Evolutionary conservation across 2,888 invertebrate genomes (phyloP).

Genomic region (Gastrophysa polygoni): DNA sequence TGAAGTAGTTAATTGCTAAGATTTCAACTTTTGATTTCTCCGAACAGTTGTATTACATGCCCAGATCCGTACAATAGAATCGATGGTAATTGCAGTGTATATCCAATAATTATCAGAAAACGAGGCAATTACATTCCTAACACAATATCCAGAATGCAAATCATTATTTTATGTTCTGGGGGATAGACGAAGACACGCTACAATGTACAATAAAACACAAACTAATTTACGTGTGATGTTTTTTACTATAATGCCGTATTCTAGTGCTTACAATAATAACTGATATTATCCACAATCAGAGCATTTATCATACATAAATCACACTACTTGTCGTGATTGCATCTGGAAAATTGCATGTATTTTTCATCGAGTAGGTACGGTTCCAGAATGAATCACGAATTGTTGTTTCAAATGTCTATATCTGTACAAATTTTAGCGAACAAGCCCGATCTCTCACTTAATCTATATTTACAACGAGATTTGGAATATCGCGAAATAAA

Average conservation of each 20-base stretch:
- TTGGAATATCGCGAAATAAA: background rate
- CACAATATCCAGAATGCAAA: slow-evolving; percentile 17
- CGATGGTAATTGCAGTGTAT: slow-evolving; percentile 3
- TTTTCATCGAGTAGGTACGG: slow-evolving; percentile 40
- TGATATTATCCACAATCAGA: slow-evolving; percentile 56
- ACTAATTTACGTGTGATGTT: slow-evolving; percentile 48
- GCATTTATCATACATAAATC: slow-evolving; percentile 55
- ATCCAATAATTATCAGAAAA: slow-evolving; percentile 15
- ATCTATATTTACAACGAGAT: background rate
- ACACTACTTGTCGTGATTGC: slow-evolving; percentile 52
- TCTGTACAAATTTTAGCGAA: slow-evolving; percentile 4
- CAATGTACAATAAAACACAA: slow-evolving; percentile 50
- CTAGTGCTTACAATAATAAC: slow-evolving; percentile 56
- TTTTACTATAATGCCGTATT: slow-evolving; percentile 51
- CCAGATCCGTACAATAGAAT: slow-evolving; percentile 4
- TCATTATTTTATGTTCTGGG: slow-evolving; percentile 25
- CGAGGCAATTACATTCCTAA: slow-evolving; percentile 10
- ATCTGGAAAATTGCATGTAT: slow-evolving; percentile 33
- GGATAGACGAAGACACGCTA: slow-evolving; percentile 8
- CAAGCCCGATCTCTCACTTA: background rate
- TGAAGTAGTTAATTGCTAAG: background rate
- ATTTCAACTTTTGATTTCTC: background rate
- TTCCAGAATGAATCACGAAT: slow-evolving; percentile 29
- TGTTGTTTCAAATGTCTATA: slow-evolving; percentile 8
- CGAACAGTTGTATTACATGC: background rate